phyloP scores from a whole-genome alignment of 30 jellyfish, hydroid and myxozoan genomes.

The Hydra vulgaris region DNA sequence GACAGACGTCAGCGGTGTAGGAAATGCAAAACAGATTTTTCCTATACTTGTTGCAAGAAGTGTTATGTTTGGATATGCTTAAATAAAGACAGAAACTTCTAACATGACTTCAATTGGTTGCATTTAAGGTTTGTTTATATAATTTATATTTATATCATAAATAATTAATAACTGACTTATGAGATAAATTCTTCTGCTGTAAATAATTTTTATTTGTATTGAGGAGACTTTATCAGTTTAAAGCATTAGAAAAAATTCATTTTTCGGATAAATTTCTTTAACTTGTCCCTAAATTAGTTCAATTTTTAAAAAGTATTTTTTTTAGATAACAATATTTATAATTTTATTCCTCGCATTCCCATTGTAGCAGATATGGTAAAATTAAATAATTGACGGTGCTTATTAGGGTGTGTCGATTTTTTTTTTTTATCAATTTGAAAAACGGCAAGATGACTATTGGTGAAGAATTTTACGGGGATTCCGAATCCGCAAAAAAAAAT shows the following conservation, averaged over 20 bases:
- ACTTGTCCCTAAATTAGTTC: background rate
- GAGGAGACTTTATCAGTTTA: background rate
- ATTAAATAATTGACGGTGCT: background rate
- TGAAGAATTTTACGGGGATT: too few species aligned
- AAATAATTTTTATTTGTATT: too few species aligned
- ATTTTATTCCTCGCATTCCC: background rate
- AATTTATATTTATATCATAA: too few species aligned
- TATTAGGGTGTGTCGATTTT: too few species aligned
- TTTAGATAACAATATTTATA: too few species aligned
- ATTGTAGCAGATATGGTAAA: background rate
- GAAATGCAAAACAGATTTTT: conserved; percentile 15
- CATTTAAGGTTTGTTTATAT: background rate
- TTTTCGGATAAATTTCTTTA: background rate
- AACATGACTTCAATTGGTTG: background rate
- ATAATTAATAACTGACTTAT: background rate
- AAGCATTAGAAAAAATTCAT: background rate
- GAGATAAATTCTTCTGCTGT: background rate
- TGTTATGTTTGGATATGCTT: conserved; percentile 17
- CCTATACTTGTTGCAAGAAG: conserved; percentile 11
- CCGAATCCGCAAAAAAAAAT: too few species aligned
- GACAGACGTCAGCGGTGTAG: conserved; percentile 20
- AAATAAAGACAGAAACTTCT: conserved; percentile 25
- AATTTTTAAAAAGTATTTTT: too few species aligned
- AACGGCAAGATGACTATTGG: too few species aligned
- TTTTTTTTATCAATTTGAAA: too few species aligned